Conservation (phyloP, 2,888 invertebrate species). For the Tinea semifulvella region DNA sequence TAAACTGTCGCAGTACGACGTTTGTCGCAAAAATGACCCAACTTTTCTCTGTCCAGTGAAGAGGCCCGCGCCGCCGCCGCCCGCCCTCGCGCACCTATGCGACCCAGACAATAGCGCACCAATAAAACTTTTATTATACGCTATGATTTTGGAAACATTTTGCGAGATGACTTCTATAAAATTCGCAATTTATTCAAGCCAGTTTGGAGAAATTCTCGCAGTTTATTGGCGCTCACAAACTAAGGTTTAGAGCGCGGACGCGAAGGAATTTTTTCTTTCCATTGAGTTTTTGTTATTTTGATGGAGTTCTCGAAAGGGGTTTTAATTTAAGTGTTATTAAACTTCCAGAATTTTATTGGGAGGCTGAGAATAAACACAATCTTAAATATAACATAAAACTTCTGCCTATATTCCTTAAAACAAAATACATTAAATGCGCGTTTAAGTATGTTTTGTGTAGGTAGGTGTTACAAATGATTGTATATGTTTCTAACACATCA, state of each 20-base stretch:
- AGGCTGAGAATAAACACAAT: neutral
- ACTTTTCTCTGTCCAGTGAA: constrained; percentile 35
- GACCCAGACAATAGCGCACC: constrained; percentile 45
- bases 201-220: constrained; percentile 32
- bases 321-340: constrained; percentile 17
- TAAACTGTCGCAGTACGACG: constrained; percentile 29
- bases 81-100: constrained; percentile 20
- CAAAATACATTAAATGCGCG: too few relatives aligned
- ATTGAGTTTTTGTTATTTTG: constrained; percentile 20
- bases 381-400: too few relatives aligned
- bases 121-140: constrained; percentile 58
- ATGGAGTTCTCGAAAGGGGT: constrained; percentile 22
- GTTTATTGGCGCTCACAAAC: constrained; percentile 24
- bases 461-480: too few relatives aligned
- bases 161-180: constrained; percentile 55
- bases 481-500: too few relatives aligned
- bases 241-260: constrained; percentile 29
- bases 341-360: constrained; percentile 11
- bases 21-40: constrained; percentile 45
- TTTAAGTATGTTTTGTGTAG: too few relatives aligned
- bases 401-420: too few relatives aligned
- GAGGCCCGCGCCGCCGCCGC: constrained; percentile 17
- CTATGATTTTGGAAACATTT: constrained; percentile 58
- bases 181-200: constrained; percentile 45
- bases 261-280: constrained; percentile 26